Percentiles rank a stretch among this genome's conserved stretches.
phyloP scores from a whole-genome alignment of 2,888 invertebrate species.

The Panopea generosa region DNA sequence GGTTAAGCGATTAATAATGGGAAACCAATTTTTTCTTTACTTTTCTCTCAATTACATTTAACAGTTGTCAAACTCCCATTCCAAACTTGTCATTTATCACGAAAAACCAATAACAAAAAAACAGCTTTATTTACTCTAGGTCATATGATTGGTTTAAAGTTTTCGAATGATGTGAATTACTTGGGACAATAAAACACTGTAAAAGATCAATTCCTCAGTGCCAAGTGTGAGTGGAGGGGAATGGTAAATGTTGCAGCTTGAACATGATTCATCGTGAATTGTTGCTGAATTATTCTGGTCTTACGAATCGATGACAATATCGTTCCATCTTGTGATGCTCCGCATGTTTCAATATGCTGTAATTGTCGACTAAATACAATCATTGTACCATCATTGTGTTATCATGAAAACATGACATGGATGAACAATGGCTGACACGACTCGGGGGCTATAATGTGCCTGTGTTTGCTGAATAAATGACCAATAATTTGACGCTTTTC shows the following conservation, averaged over 20 bases:
- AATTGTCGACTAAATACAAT: constrained; percentile 42
- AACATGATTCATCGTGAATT: constrained; percentile 21
- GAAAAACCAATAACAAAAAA: too few relatives aligned
- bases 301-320: constrained; percentile 48
- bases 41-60: too few relatives aligned
- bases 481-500: background rate
- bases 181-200: background rate
- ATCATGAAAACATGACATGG: constrained; percentile 21
- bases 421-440: constrained; percentile 9
- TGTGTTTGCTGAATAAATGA: background rate
- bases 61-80: too few relatives aligned
- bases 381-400: constrained; percentile 25
- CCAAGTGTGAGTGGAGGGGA: background rate
- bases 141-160: too few relatives aligned
- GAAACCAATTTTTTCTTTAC: too few relatives aligned
- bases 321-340: constrained; percentile 27
- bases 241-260: background rate
- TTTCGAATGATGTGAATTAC: too few relatives aligned
- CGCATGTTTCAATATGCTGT: constrained; percentile 32
- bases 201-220: background rate
- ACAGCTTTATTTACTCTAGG: too few relatives aligned
- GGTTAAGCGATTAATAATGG: too few relatives aligned
- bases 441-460: constrained; percentile 12
- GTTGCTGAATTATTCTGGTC: constrained; percentile 12
- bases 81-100: too few relatives aligned